Percentiles rank a stretch among this genome's conserved stretches.
phyloP scores from a whole-genome alignment of 2,113 vertebrate species.

The Hemiscyllium ocellatum region DNA sequence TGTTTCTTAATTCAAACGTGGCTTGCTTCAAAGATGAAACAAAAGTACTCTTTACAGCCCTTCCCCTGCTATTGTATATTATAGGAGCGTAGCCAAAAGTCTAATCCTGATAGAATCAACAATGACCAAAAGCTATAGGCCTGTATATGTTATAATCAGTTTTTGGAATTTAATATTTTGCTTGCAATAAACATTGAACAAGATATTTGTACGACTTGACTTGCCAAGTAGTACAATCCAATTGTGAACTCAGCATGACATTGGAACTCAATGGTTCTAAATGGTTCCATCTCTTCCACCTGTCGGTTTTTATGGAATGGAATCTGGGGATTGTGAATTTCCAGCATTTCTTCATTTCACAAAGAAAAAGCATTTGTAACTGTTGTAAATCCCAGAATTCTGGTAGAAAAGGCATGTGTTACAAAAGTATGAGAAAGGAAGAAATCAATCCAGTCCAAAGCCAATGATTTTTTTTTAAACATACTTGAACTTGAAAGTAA shows the following conservation, averaged over 20 bases:
- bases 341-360: background rate
- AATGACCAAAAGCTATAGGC: background rate
- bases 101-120: background rate
- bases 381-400: background rate
- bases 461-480: background rate
- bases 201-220: background rate
- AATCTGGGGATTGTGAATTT: background rate
- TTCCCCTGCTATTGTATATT: background rate
- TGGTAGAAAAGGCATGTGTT: background rate
- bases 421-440: background rate
- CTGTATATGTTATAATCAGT: background rate
- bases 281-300: background rate
- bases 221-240: background rate
- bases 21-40: background rate
- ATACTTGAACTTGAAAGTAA: background rate
- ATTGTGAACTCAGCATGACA: background rate
- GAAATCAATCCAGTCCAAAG: background rate
- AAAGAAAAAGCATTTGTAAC: background rate
- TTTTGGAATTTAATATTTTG: slow-evolving; percentile 1
- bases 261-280: background rate
- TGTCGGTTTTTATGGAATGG: background rate
- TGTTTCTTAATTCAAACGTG: background rate
- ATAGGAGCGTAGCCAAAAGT: background rate
- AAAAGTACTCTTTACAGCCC: background rate
- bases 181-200: background rate